A percentile compares a stretch with the other conserved stretches of the same genome.
These are phyloP conservation scores for Phacellophora camtschatica DNA, from an alignment of 30 jellyfish, hydroid and myxozoan species.

Conservation along the genomic window DNA sequence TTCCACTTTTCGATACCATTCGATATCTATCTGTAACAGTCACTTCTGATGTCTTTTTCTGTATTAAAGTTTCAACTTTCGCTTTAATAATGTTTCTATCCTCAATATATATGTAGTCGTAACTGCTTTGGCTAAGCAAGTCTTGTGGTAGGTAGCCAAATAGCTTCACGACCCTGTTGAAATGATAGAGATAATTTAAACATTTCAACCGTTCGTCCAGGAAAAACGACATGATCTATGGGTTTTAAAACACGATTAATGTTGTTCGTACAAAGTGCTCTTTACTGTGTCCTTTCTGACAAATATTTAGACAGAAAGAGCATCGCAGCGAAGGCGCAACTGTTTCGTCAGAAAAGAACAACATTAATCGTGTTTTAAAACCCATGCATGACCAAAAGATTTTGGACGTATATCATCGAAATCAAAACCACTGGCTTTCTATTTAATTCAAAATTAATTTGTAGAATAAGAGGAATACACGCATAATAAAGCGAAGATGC, in stretches of 20 bases:
- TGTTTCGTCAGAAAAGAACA: too few species aligned
- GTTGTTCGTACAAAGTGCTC: too few species aligned
- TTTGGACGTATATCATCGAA: too few species aligned
- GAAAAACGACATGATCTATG: neutral
- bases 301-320: neutral
- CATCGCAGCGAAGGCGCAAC: too few species aligned
- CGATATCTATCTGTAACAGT: conserved; percentile 30
- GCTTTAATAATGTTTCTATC: conserved; percentile 33
- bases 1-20: conserved; percentile 33
- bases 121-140: conserved; percentile 45
- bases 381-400: too few species aligned
- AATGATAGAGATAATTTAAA: neutral
- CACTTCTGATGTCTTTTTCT: conserved; percentile 14
- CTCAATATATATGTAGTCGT: conserved; percentile 43
- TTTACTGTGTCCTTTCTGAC: neutral
- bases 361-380: too few species aligned
- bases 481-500: too few species aligned
- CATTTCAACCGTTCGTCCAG: neutral
- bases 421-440: too few species aligned
- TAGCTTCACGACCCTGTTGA: conserved; percentile 45
- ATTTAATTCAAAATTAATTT: too few species aligned
- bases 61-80: neutral
- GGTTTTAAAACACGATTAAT: too few species aligned
- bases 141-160: conserved; percentile 86
- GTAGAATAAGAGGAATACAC: too few species aligned